Base-by-base conservation (phyloP, 2,888 invertebrate species). In the Papilio elwesi region DNA sequence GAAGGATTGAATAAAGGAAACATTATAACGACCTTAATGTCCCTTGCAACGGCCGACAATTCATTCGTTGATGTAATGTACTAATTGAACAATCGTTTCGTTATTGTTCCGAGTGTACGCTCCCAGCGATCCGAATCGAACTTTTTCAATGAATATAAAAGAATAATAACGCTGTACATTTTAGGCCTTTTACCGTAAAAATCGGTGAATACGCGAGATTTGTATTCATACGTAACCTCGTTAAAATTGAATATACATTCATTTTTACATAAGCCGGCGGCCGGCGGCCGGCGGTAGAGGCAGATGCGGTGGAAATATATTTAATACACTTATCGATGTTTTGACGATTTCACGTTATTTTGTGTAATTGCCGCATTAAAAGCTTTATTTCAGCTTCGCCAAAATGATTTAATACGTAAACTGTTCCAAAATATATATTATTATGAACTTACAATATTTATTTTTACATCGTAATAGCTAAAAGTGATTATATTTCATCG, bases 11-110 rank as follows among this genome's bases (percentile, higher is more conserved):
- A 65, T 36, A 59, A 49, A 57, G n/a, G 47, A 16, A 48, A 13
- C 55, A 51, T 51, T 49, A 65, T 49, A 16, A 43, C 26, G 57
- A 49, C 51, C 13, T 59, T 66, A 66, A 63, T 51, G 59, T 82
- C 82, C 81, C 84, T 83, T 85, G 82, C 82, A 85, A 84, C 82
- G 81, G 81, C 82, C 82, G 82, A 85, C 87, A 90, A 90, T 89
- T 87, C 85, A 82, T 84, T 86, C 87, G 87, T 88, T 83, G 81
- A 83, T 85, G 85, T 89, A 87, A 88, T 86, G 84, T 80, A 85
- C 86, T 88, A 90, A 91, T 91, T 89, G 88, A 88, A 90, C 86
- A 86, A 83, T 85, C 76, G 75, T 76, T 79, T 73, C 72, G 76
- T 77, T 75, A 78, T 82, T 78, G 73, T 73, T 59, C 57, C 59